Evolutionary conservation across 2,113 vertebrate genomes (phyloP).

Genomic region (Strix aluco): DNA sequence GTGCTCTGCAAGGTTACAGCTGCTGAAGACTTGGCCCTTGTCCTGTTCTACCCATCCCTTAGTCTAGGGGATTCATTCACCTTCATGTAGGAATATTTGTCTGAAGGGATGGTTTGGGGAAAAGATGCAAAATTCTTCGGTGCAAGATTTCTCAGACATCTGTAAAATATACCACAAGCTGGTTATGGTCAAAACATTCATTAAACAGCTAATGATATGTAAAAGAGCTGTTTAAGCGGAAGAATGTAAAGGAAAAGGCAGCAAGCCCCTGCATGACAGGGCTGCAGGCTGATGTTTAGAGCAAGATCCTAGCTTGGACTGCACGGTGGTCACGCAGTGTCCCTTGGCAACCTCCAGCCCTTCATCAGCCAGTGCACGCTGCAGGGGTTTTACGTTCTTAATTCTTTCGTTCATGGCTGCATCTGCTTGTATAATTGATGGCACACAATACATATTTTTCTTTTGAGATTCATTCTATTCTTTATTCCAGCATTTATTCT

Average conservation of each 20-base stretch:
- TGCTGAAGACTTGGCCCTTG: background rate
- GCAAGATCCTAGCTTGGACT: background rate
- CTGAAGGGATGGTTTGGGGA: background rate
- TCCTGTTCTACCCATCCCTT: background rate
- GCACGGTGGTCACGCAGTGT: background rate
- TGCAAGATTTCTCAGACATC: background rate
- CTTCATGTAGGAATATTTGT: background rate
- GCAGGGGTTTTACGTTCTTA: background rate
- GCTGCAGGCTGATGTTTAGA: background rate
- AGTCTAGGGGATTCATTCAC: background rate
- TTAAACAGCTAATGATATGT: background rate
- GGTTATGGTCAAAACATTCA: background rate
- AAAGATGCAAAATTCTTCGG: background rate
- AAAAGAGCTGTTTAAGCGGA: background rate
- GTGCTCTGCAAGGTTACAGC: background rate
- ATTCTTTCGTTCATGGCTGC: background rate
- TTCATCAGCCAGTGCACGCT: background rate
- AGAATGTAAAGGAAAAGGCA: background rate
- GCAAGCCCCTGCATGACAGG: background rate
- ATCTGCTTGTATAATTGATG: slow-evolving; percentile 39
- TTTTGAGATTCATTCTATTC: background rate
- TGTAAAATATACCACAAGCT: background rate
- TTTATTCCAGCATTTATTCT: slow-evolving; percentile 9
- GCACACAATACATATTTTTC: slow-evolving; percentile 5
- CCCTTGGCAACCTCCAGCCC: background rate